A percentile compares a stretch with the other conserved stretches of the same genome.
phyloP scores from a whole-genome alignment of 2,113 vertebrate species.

The Zosterops borbonicus region DNA sequence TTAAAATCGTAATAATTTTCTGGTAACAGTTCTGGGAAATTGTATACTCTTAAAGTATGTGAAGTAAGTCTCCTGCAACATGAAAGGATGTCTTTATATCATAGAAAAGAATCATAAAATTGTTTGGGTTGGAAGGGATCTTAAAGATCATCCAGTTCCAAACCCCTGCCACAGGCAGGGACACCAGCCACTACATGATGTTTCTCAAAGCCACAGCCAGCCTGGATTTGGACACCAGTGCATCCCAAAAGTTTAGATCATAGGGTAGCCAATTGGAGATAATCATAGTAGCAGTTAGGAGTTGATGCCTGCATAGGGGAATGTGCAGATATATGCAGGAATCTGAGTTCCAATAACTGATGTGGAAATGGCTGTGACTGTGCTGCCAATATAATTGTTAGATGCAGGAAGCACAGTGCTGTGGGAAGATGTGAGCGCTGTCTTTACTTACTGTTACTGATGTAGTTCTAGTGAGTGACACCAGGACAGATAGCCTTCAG shows the following conservation, averaged over 20 bases:
- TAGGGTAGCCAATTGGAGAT: neutral
- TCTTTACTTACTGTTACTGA: neutral
- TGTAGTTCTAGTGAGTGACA: neutral
- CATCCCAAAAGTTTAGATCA: neutral
- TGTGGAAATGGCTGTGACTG: neutral
- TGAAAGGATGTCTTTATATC: neutral
- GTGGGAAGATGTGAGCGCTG: neutral
- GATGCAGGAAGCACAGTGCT: neutral
- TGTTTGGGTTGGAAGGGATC: neutral
- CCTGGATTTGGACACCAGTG: neutral
- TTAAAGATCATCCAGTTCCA: neutral
- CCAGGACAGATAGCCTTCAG: neutral
- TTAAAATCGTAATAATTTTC: neutral
- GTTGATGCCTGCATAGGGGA: neutral
- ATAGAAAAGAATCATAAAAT: neutral
- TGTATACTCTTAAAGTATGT: neutral
- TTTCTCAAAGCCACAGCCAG: neutral
- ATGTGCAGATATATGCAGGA: neutral
- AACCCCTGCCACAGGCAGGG: neutral
- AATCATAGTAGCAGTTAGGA: neutral
- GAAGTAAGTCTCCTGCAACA: neutral
- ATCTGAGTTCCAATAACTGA: neutral
- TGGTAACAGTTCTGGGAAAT: neutral
- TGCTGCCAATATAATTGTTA: neutral
- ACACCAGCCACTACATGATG: accelerated